Conservation (phyloP, 1,140 invertebrate genomes). For the Drosophila pectinifera region DNA sequence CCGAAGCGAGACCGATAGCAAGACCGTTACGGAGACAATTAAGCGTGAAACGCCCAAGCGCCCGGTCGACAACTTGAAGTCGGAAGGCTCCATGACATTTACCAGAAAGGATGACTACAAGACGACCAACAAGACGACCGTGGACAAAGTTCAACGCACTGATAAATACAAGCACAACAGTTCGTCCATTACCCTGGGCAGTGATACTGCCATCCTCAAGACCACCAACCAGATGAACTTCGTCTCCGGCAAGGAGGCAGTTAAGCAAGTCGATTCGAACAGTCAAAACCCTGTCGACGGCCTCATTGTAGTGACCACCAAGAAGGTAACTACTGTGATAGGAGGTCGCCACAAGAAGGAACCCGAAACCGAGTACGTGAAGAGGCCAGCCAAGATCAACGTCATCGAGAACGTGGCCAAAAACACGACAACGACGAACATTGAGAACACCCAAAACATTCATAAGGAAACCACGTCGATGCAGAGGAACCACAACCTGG, state of each 20-base stretch:
- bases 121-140: constrained; percentile 65
- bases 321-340: constrained; percentile 85
- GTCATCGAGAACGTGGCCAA: constrained; percentile 80
- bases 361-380: constrained; percentile 81
- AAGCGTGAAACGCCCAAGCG: constrained; percentile 87
- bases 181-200: constrained; percentile 88
- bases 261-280: constrained; percentile 78
- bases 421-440: constrained; percentile 72
- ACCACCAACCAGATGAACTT: constrained; percentile 88
- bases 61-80: constrained; percentile 88
- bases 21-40: constrained; percentile 67
- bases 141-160: constrained; percentile 76
- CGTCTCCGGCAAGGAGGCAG: constrained; percentile 86
- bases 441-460: constrained; percentile 73
- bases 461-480: constrained; percentile 69
- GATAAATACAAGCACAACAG: constrained; percentile 87
- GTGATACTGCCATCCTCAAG: constrained; percentile 86
- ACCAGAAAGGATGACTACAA: constrained; percentile 74
- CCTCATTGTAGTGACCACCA: constrained; percentile 86
- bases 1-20: constrained; percentile 69
- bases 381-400: constrained; percentile 75
- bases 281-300: constrained; percentile 86
- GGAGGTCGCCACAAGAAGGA: constrained; percentile 76
- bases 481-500: constrained; percentile 64
- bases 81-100: constrained; percentile 88